Conservation (phyloP, 2,113 vertebrate species). For the Apteryx owenii region DNA sequence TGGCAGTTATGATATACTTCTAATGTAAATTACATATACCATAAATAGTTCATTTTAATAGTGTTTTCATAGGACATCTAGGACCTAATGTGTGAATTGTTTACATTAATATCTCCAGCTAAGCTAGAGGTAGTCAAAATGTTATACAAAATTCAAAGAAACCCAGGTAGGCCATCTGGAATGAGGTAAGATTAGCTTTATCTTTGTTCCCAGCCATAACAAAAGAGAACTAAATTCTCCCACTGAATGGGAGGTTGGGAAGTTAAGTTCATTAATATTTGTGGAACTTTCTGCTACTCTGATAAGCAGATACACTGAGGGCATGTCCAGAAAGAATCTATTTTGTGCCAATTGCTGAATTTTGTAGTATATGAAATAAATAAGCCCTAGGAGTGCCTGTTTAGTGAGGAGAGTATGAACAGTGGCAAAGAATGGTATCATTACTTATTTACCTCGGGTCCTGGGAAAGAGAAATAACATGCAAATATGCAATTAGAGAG, state of each 20-base stretch:
- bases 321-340: not conserved
- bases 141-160: not conserved
- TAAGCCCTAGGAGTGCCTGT: accelerated
- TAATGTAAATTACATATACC: not conserved
- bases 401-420: not conserved
- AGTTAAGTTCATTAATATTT: not conserved
- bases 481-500: not conserved
- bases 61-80: not conserved
- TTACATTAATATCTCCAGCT: not conserved
- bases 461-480: not conserved
- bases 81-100: not conserved
- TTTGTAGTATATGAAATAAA: not conserved
- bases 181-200: not conserved
- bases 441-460: not conserved
- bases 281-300: not conserved
- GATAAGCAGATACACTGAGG: not conserved
- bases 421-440: not conserved
- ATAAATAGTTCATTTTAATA: not conserved
- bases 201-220: not conserved
- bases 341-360: accelerated
- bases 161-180: not conserved
- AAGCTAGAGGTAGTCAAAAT: not conserved
- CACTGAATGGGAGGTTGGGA: accelerated
- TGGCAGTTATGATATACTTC: not conserved
- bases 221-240: not conserved